Evolutionary conservation across 53 echinoderm and acorn worm species (phyloP).

Genomic region (Stichopus horrens): DNA sequence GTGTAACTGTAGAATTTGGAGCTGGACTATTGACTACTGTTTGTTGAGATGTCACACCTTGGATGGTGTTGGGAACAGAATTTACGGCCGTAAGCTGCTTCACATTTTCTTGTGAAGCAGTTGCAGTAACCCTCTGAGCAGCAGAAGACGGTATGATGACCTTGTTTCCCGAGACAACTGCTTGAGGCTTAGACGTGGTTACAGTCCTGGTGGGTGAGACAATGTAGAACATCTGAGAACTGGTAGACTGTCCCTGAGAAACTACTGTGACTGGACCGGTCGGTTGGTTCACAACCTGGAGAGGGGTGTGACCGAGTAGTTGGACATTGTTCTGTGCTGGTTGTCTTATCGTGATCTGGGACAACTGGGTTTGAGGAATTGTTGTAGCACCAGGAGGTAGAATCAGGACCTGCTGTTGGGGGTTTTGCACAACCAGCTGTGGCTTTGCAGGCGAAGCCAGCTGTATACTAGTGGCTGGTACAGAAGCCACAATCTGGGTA

Average conservation of each 20-base stretch:
- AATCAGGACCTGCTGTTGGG: slow-evolving; percentile 42
- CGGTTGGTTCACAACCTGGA: slow-evolving; percentile 34
- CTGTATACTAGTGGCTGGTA: slow-evolving; percentile 17
- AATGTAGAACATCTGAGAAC: slow-evolving; percentile 41
- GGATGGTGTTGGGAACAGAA: background rate
- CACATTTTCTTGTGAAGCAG: background rate
- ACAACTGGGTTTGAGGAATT: slow-evolving; percentile 20
- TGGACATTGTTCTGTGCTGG: slow-evolving; percentile 38
- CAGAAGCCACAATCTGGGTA: slow-evolving; percentile 14
- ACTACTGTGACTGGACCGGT: slow-evolving; percentile 32
- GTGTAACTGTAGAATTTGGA: background rate
- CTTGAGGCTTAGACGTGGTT: slow-evolving; percentile 1
- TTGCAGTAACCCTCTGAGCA: background rate
- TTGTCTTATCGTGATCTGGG: slow-evolving; percentile 42
- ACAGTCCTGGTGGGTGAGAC: slow-evolving; percentile 45
- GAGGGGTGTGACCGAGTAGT: slow-evolving; percentile 19
- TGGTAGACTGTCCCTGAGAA: slow-evolving; percentile 22
- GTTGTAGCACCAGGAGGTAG: slow-evolving; percentile 31
- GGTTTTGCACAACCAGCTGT: slow-evolving; percentile 23
- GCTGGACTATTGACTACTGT: slow-evolving; percentile 13
- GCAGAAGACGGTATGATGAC: slow-evolving; percentile 27
- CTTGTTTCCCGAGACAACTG: slow-evolving; percentile 32
- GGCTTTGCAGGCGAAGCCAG: slow-evolving; percentile 19
- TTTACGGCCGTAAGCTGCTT: background rate
- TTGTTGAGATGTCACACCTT: slow-evolving; percentile 3